Evolutionary conservation across 1,140 invertebrate genomes (phyloP).

Genomic region (Pemphigus obesinymphae): DNA sequence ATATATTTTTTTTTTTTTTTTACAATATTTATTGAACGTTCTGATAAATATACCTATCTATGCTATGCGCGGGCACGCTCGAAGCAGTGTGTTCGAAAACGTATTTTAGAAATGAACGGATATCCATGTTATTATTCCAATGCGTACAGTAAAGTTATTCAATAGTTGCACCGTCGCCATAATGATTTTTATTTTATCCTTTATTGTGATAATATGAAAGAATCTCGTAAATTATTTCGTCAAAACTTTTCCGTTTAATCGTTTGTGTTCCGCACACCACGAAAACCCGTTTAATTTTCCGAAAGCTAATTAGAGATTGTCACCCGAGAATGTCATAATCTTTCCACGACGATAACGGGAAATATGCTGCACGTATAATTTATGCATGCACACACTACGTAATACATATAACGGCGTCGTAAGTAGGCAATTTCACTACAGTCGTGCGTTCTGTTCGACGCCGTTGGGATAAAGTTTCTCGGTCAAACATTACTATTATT

Average conservation of each 20-base stretch:
- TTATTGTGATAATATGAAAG: no score
- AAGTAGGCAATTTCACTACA: slow-evolving; percentile 19
- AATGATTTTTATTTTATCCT: no score
- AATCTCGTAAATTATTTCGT: neutral
- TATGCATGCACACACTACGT: neutral
- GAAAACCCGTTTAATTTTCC: neutral
- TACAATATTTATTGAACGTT: no score
- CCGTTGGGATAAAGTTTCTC: neutral
- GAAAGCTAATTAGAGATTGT: neutral
- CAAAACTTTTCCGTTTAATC: neutral
- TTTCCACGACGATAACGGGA: neutral
- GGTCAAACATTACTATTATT: no score
- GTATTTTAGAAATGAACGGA: no score
- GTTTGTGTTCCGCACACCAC: neutral
- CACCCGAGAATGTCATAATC: neutral
- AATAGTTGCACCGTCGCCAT: no score
- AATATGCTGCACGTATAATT: neutral
- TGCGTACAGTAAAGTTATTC: no score
- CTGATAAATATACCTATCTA: no score
- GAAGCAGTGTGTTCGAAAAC: no score
- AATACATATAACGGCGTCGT: neutral
- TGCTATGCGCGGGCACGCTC: no score
- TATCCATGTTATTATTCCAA: no score
- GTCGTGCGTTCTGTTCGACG: neutral
- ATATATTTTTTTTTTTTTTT: no score